phyloP scores from a whole-genome alignment of 1,140 invertebrate species.

The Heliconius nattereri region DNA sequence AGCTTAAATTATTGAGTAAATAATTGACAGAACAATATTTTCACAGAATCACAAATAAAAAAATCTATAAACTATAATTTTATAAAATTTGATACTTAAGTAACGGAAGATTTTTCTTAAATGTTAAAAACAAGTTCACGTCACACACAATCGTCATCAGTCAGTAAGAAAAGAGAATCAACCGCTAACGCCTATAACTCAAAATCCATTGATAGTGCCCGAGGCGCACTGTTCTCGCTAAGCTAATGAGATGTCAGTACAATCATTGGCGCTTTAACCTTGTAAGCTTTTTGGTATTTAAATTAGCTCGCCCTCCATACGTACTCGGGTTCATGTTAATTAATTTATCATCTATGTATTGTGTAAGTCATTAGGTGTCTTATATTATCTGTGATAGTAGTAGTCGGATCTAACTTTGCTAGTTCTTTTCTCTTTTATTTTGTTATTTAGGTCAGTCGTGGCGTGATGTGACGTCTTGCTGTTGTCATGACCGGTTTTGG shows the following conservation, averaged over 20 bases:
- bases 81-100: too few species aligned
- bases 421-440: not conserved
- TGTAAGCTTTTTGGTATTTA: conserved; percentile 75
- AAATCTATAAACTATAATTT: too few species aligned
- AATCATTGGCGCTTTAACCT: conserved; percentile 79
- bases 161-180: conserved; percentile 16
- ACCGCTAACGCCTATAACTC: conserved; percentile 35
- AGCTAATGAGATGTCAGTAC: conserved; percentile 80
- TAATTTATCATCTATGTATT: conserved; percentile 43
- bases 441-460: not conserved
- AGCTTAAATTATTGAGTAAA: too few species aligned
- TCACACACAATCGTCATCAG: not conserved
- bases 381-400: not conserved
- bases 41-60: too few species aligned
- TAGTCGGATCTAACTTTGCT: not conserved
- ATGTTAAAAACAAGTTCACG: too few species aligned
- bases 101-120: too few species aligned
- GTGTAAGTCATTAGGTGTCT: conserved; percentile 13
- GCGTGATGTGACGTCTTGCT: too few species aligned
- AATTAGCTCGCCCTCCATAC: conserved; percentile 62
- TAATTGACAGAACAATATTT: too few species aligned
- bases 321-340: conserved; percentile 50
- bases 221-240: conserved; percentile 67
- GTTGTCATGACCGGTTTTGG: too few species aligned
- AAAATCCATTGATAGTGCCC: conserved; percentile 56